Base-by-base conservation (phyloP, 2,888 invertebrate genomes). In the Scaptodrosophila latifasciaeformis region DNA sequence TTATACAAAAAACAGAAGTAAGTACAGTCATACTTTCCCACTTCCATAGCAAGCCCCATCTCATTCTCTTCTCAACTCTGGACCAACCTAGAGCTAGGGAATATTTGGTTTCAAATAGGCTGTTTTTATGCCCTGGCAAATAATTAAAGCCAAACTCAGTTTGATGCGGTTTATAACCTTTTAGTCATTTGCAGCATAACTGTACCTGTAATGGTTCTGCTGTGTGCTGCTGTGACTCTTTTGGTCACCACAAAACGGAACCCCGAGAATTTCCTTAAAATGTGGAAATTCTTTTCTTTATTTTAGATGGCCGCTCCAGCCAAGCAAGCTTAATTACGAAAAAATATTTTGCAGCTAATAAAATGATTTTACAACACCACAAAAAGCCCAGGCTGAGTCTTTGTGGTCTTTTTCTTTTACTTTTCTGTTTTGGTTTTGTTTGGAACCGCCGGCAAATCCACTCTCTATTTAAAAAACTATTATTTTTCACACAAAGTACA, bases 301-400 rank as follows among this genome's bases (percentile, higher is more conserved):
- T n/a, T n/a, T n/a, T n/a, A n/a, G n/a, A n/a, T n/a, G n/a, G n/a
- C n/a, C n/a, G n/a, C n/a, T n/a, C n/a, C n/a, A n/a, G n/a, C n/a
- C n/a, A n/a, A n/a, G n/a, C n/a, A n/a, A n/a, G n/a, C 81, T 78
- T 75, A 81, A 83, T 82, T 81, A 82, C 62, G 70, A 54, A 57
- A 62, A 56, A 68, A 67, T 62, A 62, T 63, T 69, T 70, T 54
- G 53, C 19, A 60, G 72, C 72, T 72, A 70, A 76, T 76, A 62
- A 67, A 62, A 42, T 30, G 31, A 30, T 39, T 39, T 47, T 43
- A 17, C 35, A 24, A 35, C 30, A 13, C 17, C 44, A 17, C 18
- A 30, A n/a, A n/a, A n/a, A n/a, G n/a, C n/a, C n/a, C n/a, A n/a
- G n/a, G n/a, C n/a, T n/a, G n/a, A n/a, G n/a, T n/a, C n/a, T n/a